Percentiles rank a stretch among this genome's conserved stretches.
phyloP scores from a whole-genome alignment of 2,113 vertebrate species.

The Climacteris rufus region DNA sequence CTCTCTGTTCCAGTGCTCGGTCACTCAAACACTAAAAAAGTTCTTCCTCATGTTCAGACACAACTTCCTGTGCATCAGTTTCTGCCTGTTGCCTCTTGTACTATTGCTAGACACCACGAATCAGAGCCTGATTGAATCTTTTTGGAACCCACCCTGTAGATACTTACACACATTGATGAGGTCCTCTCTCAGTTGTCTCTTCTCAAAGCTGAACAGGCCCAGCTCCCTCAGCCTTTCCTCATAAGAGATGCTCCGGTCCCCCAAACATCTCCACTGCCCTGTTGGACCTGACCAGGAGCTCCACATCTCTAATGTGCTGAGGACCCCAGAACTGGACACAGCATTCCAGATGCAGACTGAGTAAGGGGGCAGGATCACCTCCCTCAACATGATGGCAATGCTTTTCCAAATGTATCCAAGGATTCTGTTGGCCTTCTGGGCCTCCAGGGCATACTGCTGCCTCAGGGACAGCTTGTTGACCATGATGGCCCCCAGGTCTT shows the following conservation, averaged over 20 bases:
- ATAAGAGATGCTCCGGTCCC: not conserved
- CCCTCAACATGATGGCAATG: not conserved
- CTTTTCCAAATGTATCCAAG: not conserved
- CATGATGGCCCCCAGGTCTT: not conserved
- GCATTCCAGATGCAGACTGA: not conserved
- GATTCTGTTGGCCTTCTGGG: not conserved
- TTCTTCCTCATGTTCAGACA: not conserved
- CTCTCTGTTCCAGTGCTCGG: accelerated
- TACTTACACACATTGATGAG: not conserved
- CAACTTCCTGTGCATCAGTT: not conserved
- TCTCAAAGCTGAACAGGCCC: not conserved
- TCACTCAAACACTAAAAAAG: not conserved
- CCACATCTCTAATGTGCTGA: not conserved
- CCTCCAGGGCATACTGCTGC: not conserved
- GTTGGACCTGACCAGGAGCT: not conserved
- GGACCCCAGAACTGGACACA: not conserved
- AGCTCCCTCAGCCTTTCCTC: not conserved
- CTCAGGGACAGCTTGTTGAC: not conserved
- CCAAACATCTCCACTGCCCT: no score
- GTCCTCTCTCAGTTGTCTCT: not conserved
- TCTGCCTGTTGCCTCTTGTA: not conserved
- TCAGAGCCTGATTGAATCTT: not conserved
- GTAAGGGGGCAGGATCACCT: not conserved
- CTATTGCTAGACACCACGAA: accelerated
- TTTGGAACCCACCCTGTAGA: not conserved